Base-by-base conservation (phyloP, 2,113 vertebrate species). In the Chionis minor region DNA sequence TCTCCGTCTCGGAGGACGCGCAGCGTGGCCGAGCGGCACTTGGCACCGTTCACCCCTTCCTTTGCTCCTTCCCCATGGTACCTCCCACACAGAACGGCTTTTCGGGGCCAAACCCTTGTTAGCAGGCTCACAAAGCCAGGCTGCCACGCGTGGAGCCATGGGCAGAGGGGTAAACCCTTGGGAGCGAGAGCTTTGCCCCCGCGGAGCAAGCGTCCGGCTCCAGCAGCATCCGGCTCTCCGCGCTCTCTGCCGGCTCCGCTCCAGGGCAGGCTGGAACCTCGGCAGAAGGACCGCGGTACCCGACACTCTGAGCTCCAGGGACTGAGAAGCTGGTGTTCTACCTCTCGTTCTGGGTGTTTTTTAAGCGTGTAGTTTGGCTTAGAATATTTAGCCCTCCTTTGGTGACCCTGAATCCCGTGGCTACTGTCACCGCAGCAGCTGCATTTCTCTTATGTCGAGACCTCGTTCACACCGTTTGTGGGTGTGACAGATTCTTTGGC, bases 61-160 rank as follows among this genome's bases (percentile, higher is more conserved):
- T 90, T 87, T 69, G 49, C 44, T 91, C 14, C 86, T 94, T 92
- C 69, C 33, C 21, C 85, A 94, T 55, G 49, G 56, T 89, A 75
- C 95, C 86, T 92, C 81, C 35, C 47, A 62, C 14, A 35, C 8
- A 78, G 89, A 52, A 35, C 47, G 66, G 28, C 21, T 73, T 90
- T 77, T 42, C 84, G 66, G 11, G 63, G 91, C 91, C 94, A 96
- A 91, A 95, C 83, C 84, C 91, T 49, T 81, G 80, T 92, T 97
- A 95, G 95, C 87, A 12, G 9, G 5, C 56, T 89, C 73, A 63
- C 66, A 86, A 66, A 95, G 66, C 1, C 67, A 44, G 66, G 38
- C 94, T 96, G 62, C 94, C 92, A 86, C 93, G 84, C 86, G 92
- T 24, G 62, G 58, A 90, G 51, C 51, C 87, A 82, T 44, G 66